Evolutionary conservation across 2,888 invertebrate species (phyloP), one percentile per base, ranked within the genome.

Genomic region (Drepanosiphum platanoidis): DNA sequence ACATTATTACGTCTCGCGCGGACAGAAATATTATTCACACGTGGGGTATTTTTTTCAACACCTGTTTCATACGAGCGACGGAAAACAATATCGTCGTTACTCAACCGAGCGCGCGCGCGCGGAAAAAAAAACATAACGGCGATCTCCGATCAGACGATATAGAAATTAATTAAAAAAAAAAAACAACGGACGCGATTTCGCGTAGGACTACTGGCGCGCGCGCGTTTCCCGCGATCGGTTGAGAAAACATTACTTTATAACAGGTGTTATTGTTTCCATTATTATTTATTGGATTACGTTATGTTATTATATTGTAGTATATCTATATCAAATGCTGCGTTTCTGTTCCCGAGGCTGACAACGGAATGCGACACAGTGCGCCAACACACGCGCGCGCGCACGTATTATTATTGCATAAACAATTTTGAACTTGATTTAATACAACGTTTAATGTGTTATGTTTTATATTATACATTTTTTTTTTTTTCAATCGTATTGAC

Each of bases 291-390:
- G 52, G 34, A n/a, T 58, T 58, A 58, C 75, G 34, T 36, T 36
- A 27, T 22, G 42, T 22, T 5, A 66, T 7, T 13, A 22, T 64
- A 18, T 64, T 64, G 27, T 68, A 7, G 5, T 68, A 36, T 70
- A 15, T 18, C 13, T 18, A 64, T 66, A 30, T 32, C n/a, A n/a
- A n/a, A n/a, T n/a, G 18, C 70, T 64, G 71, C 79, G 66, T 36
- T 15, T 34, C n/a, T 30, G 64, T 39, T 22, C 11, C 78, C 8
- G 80, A 72, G n/a, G 64, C 70, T 82, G 72, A 82, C 82, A 81
- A 70, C 72, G 58, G 71, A 71, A 82, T 82, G 71, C 42, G 15
- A 83, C 72, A 13, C 32, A 61, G 61, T 7, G 36, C 36, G n/a
- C 78, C 66, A 46, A 68, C 36, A 11, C 11, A 13, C 27, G 4